Conservation (phyloP, 2,888 invertebrate genomes). For the Lochmaea crataegi region DNA sequence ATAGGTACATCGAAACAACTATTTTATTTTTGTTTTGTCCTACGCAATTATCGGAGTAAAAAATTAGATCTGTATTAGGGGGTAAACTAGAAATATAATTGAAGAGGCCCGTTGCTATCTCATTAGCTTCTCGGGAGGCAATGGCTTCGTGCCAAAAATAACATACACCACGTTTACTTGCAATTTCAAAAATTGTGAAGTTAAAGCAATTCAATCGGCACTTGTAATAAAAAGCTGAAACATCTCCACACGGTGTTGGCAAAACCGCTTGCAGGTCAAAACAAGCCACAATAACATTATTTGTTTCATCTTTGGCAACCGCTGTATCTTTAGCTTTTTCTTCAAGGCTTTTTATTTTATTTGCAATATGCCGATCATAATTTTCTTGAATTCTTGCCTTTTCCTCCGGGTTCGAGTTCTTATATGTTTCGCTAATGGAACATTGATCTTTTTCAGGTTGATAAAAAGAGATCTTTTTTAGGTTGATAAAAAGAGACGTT, state of each 20-base stretch:
- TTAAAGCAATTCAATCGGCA: slow-evolving; percentile 29
- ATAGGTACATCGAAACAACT: slow-evolving; percentile 34
- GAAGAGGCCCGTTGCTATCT: slow-evolving; percentile 31
- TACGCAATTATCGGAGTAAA: slow-evolving; percentile 18
- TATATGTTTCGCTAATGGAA: neutral
- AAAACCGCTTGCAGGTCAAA: slow-evolving; percentile 9
- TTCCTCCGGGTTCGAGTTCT: neutral
- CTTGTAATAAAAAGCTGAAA: slow-evolving; percentile 25
- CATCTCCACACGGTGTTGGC: slow-evolving; percentile 14
- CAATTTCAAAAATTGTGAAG: slow-evolving; percentile 37
- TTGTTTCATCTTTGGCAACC: neutral
- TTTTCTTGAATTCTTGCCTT: neutral
- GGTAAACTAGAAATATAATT: slow-evolving; percentile 17
- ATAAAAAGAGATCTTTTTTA: neutral
- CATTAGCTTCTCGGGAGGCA: neutral
- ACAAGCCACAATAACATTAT: slow-evolving; percentile 18
- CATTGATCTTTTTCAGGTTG: too few species aligned
- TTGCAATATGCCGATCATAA: neutral
- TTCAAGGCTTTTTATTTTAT: neutral
- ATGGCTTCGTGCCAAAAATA: slow-evolving; percentile 20
- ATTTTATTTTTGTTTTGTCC: slow-evolving; percentile 37
- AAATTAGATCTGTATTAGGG: slow-evolving; percentile 27
- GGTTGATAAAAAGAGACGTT: neutral
- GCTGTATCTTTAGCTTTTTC: neutral
- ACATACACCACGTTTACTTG: slow-evolving; percentile 24